Evolutionary conservation across 1,140 invertebrate species (phyloP), one percentile per base, ranked within the genome.

Genomic region (Saxidomus purpurata): DNA sequence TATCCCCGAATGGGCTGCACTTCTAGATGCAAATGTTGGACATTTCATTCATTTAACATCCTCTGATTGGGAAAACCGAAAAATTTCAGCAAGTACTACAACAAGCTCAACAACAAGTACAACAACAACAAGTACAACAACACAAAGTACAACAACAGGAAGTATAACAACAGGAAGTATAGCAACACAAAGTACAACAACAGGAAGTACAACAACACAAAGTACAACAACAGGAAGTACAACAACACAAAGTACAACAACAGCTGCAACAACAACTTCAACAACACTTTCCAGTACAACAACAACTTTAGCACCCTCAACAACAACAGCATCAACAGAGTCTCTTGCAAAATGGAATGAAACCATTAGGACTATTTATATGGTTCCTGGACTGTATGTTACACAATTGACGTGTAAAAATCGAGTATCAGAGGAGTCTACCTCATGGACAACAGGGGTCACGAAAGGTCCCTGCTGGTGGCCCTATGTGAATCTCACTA

Each of bases 381-480:
- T 88, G 69, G 84, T 25, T 8, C 77, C 89, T 31, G 91, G 91
- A 25, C 19, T 86, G 15, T 92, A 90, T 49, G 31, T 61, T 15
- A 81, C 89, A 25, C 80, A 28, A 13, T 17, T 92, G 36, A 59
- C 67, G 1, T 90, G 90, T 38, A 86, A 90, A 31, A 92, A 92
- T 43, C 63, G 82, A 25, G 91, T 92, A 13, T 91, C 91, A 11
- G 67, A 91, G 55, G 71, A 80, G 15, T 38, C 9, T 22, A 38
- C 25, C 13, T 28, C 59, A 25, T 90, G 69, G 34, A 31, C 28
- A 8, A 87, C 82, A 36, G 90, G 91, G 17, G 90, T 92, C 0
- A 92, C 91, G 0, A 90, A 90, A 59, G 91, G 91, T 25, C 90
- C 88, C 0, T 92, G 91, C 38, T 91, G 88, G 90, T 92, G 91